phyloP scores from a whole-genome alignment of 2,888 invertebrate species.

The Apamea sordens region DNA sequence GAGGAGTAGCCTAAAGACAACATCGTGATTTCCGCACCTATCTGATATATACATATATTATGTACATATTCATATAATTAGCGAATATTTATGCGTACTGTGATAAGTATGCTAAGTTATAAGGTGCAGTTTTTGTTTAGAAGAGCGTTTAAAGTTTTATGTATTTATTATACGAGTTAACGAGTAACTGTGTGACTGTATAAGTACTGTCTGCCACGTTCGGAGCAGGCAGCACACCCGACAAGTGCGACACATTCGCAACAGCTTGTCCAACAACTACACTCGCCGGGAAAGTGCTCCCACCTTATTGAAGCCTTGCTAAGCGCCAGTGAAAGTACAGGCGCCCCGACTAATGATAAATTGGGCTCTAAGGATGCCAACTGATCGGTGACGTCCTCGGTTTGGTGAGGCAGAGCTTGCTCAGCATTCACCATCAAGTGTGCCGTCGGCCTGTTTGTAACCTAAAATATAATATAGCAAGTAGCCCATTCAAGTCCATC shows the following conservation, averaged over 20 bases:
- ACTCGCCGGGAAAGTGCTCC: slow-evolving; percentile 22
- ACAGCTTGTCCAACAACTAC: background rate
- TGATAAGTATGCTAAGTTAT: slow-evolving; percentile 6
- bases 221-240: background rate
- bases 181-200: background rate
- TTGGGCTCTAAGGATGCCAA: slow-evolving; percentile 7
- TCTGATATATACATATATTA: background rate
- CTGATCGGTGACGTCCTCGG: background rate
- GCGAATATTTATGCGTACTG: background rate
- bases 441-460: background rate
- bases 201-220: background rate
- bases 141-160: background rate
- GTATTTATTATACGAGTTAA: background rate
- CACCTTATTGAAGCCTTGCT: slow-evolving; percentile 8
- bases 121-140: background rate
- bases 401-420: background rate
- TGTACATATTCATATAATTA: too few relatives aligned
- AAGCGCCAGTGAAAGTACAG: slow-evolving; percentile 29
- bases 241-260: background rate
- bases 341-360: background rate
- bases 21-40: background rate
- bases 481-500: background rate
- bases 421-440: background rate
- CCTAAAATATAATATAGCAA: background rate
- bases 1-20: background rate